These are phyloP conservation scores for Euzophera pinguis DNA, from an alignment of 2,888 invertebrate species.

Conservation along the genomic window DNA sequence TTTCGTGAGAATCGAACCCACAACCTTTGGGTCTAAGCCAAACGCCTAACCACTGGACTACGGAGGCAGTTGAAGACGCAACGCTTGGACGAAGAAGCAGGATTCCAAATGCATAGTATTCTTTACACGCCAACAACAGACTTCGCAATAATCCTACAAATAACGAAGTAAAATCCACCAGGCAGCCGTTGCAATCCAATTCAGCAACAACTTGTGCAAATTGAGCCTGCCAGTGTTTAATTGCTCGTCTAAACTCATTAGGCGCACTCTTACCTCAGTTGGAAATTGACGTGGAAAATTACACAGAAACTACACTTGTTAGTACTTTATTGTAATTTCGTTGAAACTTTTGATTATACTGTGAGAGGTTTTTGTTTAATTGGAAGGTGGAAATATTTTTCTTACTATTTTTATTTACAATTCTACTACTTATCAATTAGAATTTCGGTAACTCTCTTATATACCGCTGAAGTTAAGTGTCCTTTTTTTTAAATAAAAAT, in stretches of 20 bases:
- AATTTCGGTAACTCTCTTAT: no score
- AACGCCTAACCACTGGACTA: no score
- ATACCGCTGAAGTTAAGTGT: no score
- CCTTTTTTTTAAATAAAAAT: no score
- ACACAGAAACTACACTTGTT: constrained; percentile 1
- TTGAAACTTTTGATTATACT: neutral
- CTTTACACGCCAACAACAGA: no score
- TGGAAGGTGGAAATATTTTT: neutral
- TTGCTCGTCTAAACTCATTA: constrained; percentile 47
- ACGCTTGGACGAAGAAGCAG: no score
- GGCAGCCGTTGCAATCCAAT: constrained; percentile 26
- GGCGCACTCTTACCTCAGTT: constrained; percentile 14
- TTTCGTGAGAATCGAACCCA: no score
- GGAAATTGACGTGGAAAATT: constrained; percentile 16
- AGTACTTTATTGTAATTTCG: constrained; percentile 5
- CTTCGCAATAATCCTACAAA: no score
- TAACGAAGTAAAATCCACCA: neutral
- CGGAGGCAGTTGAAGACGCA: no score
- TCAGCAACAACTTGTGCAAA: constrained; percentile 38
- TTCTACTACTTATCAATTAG: no score
- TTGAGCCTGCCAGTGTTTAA: constrained; percentile 39
- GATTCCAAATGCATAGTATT: no score
- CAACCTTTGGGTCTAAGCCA: no score
- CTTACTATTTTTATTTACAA: neutral
- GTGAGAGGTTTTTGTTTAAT: neutral